A percentile compares a stretch with the other conserved stretches of the same genome.
Conservation (phyloP, 1,140 invertebrate species). For the Lepidostoma basale region DNA sequence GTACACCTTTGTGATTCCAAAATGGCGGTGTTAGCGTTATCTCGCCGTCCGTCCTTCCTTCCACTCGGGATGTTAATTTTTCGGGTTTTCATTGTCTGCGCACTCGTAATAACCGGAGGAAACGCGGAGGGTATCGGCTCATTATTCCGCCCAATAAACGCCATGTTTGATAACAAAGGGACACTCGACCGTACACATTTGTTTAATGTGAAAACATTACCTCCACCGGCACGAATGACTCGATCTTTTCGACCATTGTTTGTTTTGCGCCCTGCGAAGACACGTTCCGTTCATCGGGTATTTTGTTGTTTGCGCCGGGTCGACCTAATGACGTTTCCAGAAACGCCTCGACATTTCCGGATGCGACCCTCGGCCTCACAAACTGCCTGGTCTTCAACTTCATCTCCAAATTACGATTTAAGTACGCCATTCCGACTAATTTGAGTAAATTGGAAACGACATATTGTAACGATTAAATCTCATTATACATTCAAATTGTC, state of each 20-base stretch:
- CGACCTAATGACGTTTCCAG: constrained; percentile 9
- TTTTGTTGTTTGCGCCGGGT: constrained; percentile 21
- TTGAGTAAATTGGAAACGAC: not conserved
- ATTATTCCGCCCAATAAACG: constrained; percentile 40
- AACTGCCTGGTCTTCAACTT: not conserved
- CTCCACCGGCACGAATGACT: constrained; percentile 28
- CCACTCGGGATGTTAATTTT: constrained; percentile 25
- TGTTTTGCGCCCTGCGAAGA: constrained; percentile 20
- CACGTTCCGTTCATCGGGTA: constrained; percentile 30
- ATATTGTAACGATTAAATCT: not conserved
- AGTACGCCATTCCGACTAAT: not conserved
- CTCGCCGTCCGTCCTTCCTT: constrained; percentile 8
- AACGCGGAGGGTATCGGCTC: constrained; percentile 11
- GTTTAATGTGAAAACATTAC: constrained; percentile 39
- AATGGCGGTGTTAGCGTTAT: constrained; percentile 21
- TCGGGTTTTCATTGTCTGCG: constrained; percentile 14
- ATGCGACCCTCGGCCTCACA: not conserved
- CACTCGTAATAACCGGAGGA: not conserved
- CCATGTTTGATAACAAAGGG: constrained; percentile 32
- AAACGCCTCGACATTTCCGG: constrained; percentile 3
- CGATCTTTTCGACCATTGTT: constrained; percentile 33
- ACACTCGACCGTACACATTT: constrained; percentile 34
- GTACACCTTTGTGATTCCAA: constrained; percentile 17
- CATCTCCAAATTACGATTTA: constrained; percentile 7
- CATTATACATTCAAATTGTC: not conserved